Conservation (phyloP, 2,888 invertebrate genomes). For the Erynnis tages region DNA sequence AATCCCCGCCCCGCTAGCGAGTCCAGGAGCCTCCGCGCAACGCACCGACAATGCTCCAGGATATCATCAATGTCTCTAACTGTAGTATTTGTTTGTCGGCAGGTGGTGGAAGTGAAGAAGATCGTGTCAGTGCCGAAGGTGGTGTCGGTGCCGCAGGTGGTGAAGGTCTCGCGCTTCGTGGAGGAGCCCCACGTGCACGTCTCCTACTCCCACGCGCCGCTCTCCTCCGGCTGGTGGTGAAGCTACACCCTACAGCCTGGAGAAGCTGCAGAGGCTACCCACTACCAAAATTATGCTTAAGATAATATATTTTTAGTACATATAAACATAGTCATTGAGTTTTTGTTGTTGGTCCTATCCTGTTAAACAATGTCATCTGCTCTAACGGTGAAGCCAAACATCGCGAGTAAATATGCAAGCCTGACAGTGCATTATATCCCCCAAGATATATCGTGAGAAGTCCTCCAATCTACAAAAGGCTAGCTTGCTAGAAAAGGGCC, state of each 20-base stretch:
- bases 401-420: no score
- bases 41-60: no score
- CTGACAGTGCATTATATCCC: no score
- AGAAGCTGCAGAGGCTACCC: slow-evolving; percentile 26
- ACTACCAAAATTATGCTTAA: slow-evolving; percentile 32
- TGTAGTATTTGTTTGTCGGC: slow-evolving; percentile 6
- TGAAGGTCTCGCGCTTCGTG: slow-evolving; percentile 46
- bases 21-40: no score
- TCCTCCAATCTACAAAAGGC: no score
- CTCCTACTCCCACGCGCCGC: slow-evolving; percentile 37
- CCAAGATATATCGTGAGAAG: no score
- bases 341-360: not conserved
- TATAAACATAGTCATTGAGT: no score
- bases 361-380: no score
- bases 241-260: not conserved
- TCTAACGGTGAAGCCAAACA: no score
- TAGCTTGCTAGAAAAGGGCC: no score
- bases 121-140: slow-evolving; percentile 52
- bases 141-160: slow-evolving; percentile 49
- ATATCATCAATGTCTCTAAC: not conserved
- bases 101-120: slow-evolving; percentile 49
- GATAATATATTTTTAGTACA: slow-evolving; percentile 21
- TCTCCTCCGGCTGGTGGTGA: slow-evolving; percentile 56
- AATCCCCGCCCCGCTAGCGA: no score
- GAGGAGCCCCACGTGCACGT: slow-evolving; percentile 39